Evolutionary conservation across 1,140 invertebrate genomes (phyloP), one percentile per base, ranked within the genome.

Genomic region (Neodiprion lecontei): DNA sequence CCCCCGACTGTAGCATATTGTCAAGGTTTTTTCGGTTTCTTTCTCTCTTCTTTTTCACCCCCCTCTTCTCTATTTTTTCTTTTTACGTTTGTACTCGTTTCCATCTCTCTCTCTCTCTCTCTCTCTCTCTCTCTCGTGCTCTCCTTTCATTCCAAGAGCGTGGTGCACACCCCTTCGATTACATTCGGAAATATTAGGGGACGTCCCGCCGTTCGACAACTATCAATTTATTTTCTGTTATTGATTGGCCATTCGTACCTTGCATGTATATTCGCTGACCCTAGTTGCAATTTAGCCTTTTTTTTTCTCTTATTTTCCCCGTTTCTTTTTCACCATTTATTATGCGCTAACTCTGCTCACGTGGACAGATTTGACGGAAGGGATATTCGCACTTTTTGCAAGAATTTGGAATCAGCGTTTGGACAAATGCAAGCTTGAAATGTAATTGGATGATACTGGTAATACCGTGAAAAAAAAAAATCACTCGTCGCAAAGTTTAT

Each of bases 171-270:
- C 87, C 87, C 86, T 81, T 87, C 87, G 86, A 88, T 88, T 88
- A 88, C 85, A 88, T 85, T 88, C 87, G 87, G 87, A 88, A 88
- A 88, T 88, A 88, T 88, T 88, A 88, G 87, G 87, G 87, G 87
- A 88, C 87, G 87, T 85, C 87, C 87, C 85, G 83, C 80, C 81
- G 86, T 78, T 87, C 86, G 85, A 82, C 86, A 84, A 87, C 87
- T 87, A 88, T 88, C 86, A 88, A 88, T 88, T 88, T 88, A 86
- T 87, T 87, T 84, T 83, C 78, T 81, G 76, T 78, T 78, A 84
- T 86, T 84, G 83, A 87, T 85, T 80, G 81, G 74, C 53, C 53
- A 61, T 61, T 61, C 53, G 11, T 49, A 73, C 73, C 72, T 72
- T 72, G 80, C 69, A 77, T 78, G 79, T 66, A 80, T 79, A 78